Conservation (phyloP, 2,797 vertebrate species). For the Eurystomus glaucurus region DNA sequence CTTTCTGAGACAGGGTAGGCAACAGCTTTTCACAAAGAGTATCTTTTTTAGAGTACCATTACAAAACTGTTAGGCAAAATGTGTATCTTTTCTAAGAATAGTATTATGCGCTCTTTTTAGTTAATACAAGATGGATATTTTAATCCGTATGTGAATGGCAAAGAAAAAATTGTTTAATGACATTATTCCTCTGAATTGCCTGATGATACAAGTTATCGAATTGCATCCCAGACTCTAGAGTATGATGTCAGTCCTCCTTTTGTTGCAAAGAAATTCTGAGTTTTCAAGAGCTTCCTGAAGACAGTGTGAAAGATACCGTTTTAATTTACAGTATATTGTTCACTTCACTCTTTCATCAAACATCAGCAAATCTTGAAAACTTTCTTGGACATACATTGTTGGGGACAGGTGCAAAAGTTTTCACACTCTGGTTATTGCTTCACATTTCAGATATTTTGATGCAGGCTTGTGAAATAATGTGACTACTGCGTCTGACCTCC, state of each 20-base stretch:
- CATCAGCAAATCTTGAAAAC: neutral
- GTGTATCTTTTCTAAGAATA: neutral
- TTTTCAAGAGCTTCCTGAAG: slow-evolving; percentile 2
- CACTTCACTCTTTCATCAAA: neutral
- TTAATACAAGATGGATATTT: slow-evolving; percentile 4
- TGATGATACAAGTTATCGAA: neutral
- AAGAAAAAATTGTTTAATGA: neutral
- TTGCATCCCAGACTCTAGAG: neutral
- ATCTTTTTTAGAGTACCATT: neutral
- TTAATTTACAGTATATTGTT: neutral
- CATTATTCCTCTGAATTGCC: neutral
- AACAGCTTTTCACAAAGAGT: neutral
- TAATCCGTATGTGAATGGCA: neutral
- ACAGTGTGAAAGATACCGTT: neutral
- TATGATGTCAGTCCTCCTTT: neutral
- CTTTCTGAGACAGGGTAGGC: neutral
- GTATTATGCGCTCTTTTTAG: neutral
- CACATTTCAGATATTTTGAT: neutral
- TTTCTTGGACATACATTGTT: neutral
- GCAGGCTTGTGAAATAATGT: neutral
- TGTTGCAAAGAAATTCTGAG: neutral
- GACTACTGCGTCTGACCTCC: neutral
- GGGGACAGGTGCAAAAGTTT: neutral
- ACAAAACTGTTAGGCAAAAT: neutral
- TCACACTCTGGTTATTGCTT: neutral